Evolutionary conservation across 2,113 vertebrate species (phyloP).

Genomic region (Caranx melampygus): DNA sequence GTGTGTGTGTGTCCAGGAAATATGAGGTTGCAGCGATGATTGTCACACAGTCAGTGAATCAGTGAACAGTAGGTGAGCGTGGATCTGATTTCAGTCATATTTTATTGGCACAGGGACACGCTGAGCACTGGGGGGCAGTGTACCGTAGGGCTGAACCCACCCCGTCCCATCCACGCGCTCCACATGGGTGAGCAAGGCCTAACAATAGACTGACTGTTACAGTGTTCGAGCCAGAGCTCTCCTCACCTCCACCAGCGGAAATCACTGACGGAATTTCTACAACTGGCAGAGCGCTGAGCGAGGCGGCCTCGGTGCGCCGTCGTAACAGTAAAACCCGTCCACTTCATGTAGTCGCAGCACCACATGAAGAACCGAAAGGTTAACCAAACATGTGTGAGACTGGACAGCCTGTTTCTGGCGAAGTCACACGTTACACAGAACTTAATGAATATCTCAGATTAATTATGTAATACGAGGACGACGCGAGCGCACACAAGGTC

Average conservation of each 20-base stretch:
- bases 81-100: slow-evolving; percentile 53
- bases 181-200: slow-evolving; percentile 52
- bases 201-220: slow-evolving; percentile 78
- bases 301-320: slow-evolving; percentile 21
- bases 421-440: slow-evolving; percentile 42
- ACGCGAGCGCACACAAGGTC: slow-evolving; percentile 17
- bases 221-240: slow-evolving; percentile 61
- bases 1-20: slow-evolving; percentile 27
- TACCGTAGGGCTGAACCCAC: slow-evolving; percentile 57
- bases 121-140: slow-evolving; percentile 78
- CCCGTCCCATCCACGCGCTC: slow-evolving; percentile 24
- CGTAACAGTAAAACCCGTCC: slow-evolving; percentile 53
- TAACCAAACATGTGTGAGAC: slow-evolving; percentile 58
- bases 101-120: slow-evolving; percentile 47
- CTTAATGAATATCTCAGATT: slow-evolving; percentile 62
- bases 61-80: slow-evolving; percentile 55
- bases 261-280: slow-evolving; percentile 66
- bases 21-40: slow-evolving; percentile 30
- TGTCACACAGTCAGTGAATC: slow-evolving; percentile 49
- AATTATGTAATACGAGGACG: slow-evolving; percentile 25
- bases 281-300: slow-evolving; percentile 59
- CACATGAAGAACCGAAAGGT: slow-evolving; percentile 53
- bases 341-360: slow-evolving; percentile 40
- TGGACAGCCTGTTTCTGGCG: slow-evolving; percentile 47
- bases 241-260: slow-evolving; percentile 74